These are phyloP conservation scores for Eudiplozoon nipponicum DNA, from an alignment of 2,888 invertebrate species.

Conservation along the genomic window DNA sequence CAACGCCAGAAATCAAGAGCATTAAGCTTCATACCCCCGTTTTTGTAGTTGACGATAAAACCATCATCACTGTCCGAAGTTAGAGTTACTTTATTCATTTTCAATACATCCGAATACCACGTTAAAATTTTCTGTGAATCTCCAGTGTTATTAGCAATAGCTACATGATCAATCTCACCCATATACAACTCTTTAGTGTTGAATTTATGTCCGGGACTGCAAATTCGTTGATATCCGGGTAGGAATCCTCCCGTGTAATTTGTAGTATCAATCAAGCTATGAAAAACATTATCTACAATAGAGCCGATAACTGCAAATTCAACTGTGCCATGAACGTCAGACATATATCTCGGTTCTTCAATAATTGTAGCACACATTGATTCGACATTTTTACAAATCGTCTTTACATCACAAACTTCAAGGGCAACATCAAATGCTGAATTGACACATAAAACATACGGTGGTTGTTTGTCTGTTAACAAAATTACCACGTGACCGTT, in stretches of 20 bases:
- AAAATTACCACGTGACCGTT: no score
- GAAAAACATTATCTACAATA: conserved; percentile 28
- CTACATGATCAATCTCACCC: conserved; percentile 28
- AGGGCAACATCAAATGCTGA: conserved; percentile 28
- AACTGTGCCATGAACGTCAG: conserved; percentile 22
- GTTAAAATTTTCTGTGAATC: conserved; percentile 22
- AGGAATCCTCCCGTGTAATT: conserved; percentile 26
- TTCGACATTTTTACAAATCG: conserved; percentile 19
- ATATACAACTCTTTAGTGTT: not conserved
- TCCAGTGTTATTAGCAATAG: conserved; percentile 24
- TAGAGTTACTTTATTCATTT: conserved; percentile 14
- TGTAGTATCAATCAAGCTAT: conserved; percentile 27
- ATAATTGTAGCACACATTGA: conserved; percentile 21
- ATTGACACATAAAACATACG: conserved; percentile 19
- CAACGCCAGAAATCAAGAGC: conserved; percentile 30
- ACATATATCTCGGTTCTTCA: conserved; percentile 19
- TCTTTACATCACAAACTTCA: conserved; percentile 22
- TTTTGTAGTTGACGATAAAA: conserved; percentile 23
- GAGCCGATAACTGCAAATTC: conserved; percentile 25
- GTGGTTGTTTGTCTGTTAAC: no score
- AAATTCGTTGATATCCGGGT: conserved; percentile 26
- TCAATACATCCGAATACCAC: conserved; percentile 25
- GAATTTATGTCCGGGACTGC: no score
- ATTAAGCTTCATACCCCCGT: conserved; percentile 27
- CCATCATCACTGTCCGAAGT: conserved; percentile 27